phyloP scores from a whole-genome alignment of 2,113 vertebrate species.

The Protobothrops flavoviridis region DNA sequence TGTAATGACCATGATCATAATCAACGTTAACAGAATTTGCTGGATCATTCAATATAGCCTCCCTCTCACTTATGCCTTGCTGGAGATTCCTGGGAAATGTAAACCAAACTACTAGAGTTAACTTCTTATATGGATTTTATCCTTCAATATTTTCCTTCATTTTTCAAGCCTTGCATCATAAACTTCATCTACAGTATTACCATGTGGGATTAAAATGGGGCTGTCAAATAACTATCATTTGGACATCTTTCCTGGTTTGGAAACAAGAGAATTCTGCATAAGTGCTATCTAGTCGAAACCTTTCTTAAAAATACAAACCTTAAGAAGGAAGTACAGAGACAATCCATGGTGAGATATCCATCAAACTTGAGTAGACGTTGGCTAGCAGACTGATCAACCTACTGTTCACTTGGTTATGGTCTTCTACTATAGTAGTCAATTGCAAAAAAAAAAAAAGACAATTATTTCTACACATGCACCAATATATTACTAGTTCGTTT shows the following conservation, averaged over 20 bases:
- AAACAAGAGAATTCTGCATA: not conserved
- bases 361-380: not conserved
- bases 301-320: not conserved
- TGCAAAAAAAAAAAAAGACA: not conserved
- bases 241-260: not conserved
- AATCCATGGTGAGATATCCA: not conserved
- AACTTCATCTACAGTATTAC: not conserved
- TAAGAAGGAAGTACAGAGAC: not conserved
- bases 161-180: not conserved
- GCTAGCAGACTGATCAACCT: not conserved
- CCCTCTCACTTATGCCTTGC: not conserved
- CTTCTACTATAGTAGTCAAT: not conserved
- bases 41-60: not conserved
- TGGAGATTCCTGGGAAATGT: not conserved
- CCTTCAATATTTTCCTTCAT: not conserved
- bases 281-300: not conserved
- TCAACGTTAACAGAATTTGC: not conserved
- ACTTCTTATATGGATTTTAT: not conserved
- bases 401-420: not conserved
- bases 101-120: not conserved
- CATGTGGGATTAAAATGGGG: not conserved
- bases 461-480: not conserved
- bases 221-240: not conserved
- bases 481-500: not conserved
- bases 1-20: not conserved